A percentile compares a stretch with the other conserved stretches of the same genome.
Conservation (phyloP, 2,797 vertebrate genomes). For the Mycteria americana region DNA sequence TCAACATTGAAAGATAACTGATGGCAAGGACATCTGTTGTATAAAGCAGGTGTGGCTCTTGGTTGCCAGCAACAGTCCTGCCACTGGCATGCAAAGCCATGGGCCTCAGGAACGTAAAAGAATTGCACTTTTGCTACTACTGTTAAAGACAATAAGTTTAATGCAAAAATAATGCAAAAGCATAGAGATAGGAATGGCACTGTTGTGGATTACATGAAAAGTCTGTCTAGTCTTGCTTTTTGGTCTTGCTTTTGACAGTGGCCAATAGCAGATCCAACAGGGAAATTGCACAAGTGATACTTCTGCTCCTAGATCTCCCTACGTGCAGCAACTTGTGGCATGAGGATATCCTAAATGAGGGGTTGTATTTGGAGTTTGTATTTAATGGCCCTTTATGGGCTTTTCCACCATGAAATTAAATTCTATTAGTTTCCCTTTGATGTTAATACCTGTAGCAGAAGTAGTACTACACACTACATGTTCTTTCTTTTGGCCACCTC, state of each 20-base stretch:
- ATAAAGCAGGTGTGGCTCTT: neutral
- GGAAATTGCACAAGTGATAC: neutral
- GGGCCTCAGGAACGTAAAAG: neutral
- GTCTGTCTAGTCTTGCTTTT: neutral
- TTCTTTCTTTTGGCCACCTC: neutral
- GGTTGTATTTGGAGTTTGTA: neutral
- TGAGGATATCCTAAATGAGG: neutral
- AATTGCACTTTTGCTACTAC: neutral
- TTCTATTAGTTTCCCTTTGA: neutral
- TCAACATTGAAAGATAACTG: neutral
- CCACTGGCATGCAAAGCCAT: neutral
- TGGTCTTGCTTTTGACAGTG: neutral
- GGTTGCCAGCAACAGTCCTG: neutral
- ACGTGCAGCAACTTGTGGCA: neutral
- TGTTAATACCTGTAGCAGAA: neutral
- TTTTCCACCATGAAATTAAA: neutral
- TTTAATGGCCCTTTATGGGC: neutral
- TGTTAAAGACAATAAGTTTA: neutral
- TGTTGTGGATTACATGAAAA: neutral
- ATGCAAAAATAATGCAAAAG: neutral
- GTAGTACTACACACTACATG: rapidly evolving
- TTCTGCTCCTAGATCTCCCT: neutral
- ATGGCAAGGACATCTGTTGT: neutral
- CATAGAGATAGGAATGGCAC: neutral
- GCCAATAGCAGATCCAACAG: neutral